Conservation (phyloP, 1,140 invertebrate genomes). For the Formica exsecta region DNA sequence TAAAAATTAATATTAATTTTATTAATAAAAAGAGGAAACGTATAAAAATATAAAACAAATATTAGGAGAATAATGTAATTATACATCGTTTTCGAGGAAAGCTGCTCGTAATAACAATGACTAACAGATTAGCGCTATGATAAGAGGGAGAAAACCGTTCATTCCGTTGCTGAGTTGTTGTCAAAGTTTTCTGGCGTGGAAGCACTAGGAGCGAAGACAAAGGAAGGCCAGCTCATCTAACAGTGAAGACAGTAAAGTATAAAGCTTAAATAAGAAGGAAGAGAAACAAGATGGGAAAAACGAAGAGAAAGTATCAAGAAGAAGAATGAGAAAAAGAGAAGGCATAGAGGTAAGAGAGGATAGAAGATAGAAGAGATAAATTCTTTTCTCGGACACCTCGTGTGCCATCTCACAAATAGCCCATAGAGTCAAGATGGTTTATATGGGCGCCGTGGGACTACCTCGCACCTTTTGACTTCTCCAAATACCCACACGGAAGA, state of each 20-base stretch:
- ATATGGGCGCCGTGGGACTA: constrained; percentile 70
- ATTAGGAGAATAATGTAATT: not conserved
- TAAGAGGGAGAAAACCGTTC: constrained; percentile 1
- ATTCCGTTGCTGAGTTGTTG: constrained; percentile 27
- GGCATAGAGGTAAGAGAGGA: not conserved
- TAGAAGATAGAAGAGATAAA: constrained; percentile 61
- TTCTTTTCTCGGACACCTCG: constrained; percentile 55
- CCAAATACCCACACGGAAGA: constrained; percentile 59
- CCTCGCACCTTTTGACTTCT: constrained; percentile 67
- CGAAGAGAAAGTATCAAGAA: constrained; percentile 24
- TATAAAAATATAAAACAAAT: not conserved
- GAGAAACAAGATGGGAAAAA: constrained; percentile 1
- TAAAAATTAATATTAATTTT: no score
- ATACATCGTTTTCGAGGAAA: not conserved
- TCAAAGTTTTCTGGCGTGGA: constrained; percentile 39
- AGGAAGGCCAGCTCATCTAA: not conserved
- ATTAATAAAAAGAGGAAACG: no score
- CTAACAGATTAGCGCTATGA: constrained; percentile 19
- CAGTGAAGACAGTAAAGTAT: constrained; percentile 25
- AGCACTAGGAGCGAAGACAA: constrained; percentile 25
- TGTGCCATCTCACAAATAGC: constrained; percentile 71
- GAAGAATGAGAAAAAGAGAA: constrained; percentile 7
- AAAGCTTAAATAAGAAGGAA: constrained; percentile 27
- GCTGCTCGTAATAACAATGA: constrained; percentile 8
- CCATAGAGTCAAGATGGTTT: constrained; percentile 72